phyloP scores from a whole-genome alignment of 2,888 invertebrate genomes.

The Melieria picta region DNA sequence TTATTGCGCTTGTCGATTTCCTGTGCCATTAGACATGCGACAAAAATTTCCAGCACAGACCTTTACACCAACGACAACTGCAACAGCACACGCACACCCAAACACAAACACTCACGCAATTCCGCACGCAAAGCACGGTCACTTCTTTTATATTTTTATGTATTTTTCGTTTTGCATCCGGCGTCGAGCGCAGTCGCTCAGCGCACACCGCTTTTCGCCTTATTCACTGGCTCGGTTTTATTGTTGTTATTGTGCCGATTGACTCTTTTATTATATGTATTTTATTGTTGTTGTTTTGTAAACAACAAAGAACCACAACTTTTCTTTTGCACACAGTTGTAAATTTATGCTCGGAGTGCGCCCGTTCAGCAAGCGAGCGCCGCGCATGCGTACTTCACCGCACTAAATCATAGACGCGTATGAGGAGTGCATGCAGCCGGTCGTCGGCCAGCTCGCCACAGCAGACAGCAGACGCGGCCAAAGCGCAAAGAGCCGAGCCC shows the following conservation, averaged over 20 bases:
- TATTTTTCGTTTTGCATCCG: constrained; percentile 15
- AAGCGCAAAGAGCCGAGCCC: constrained; percentile 5
- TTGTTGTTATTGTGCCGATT: constrained; percentile 2
- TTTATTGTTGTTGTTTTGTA: constrained; percentile 4
- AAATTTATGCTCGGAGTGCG: neutral
- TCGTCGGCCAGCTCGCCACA: neutral
- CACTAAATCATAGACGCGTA: constrained; percentile 18
- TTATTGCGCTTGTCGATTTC: neutral
- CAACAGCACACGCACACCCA: neutral
- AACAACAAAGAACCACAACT: neutral
- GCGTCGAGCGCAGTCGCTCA: constrained; percentile 18
- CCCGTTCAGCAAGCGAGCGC: neutral
- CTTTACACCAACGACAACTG: neutral
- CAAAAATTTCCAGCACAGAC: constrained; percentile 12
- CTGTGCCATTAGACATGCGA: constrained; percentile 28
- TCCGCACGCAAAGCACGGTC: constrained; percentile 10
- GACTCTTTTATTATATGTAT: constrained; percentile 3
- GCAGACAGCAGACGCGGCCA: neutral
- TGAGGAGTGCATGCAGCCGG: constrained; percentile 27
- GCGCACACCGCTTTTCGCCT: constrained; percentile 10
- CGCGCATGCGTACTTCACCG: constrained; percentile 28
- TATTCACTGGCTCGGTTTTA: constrained; percentile 12
- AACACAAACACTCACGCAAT: neutral
- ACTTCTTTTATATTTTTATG: constrained; percentile 18
- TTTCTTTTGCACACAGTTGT: neutral